A percentile compares a stretch with the other conserved stretches of the same genome.
Conservation (phyloP, 2,113 vertebrate species). For the Notothenia coriiceps region DNA sequence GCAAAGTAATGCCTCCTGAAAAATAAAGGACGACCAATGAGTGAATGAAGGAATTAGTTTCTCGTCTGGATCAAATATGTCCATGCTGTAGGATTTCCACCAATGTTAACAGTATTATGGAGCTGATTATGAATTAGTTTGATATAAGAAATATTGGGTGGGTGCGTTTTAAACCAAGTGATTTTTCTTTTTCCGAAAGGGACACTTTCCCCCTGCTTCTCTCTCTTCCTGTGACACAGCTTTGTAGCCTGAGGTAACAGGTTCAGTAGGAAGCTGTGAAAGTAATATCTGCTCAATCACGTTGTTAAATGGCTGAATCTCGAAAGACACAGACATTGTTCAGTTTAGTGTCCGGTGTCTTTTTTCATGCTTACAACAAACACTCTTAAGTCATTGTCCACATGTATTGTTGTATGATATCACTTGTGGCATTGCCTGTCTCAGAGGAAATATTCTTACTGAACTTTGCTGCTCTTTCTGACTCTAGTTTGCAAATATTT, state of each 20-base stretch:
- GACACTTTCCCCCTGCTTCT: neutral
- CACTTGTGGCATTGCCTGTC: conserved; percentile 20
- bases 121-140: neutral
- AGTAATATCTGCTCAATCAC: neutral
- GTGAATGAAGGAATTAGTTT: neutral
- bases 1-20: neutral
- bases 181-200: neutral
- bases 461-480: conserved; percentile 25
- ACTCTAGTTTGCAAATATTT: neutral
- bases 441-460: conserved; percentile 49
- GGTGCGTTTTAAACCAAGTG: neutral
- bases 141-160: neutral
- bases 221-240: neutral
- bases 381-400: neutral
- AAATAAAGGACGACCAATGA: neutral
- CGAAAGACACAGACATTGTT: neutral
- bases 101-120: neutral
- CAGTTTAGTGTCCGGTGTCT: neutral
- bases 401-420: conserved; percentile 9
- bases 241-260: neutral
- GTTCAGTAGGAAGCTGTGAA: neutral
- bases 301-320: neutral
- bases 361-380: neutral
- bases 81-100: neutral
- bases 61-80: neutral